Base-by-base conservation (phyloP, 1,140 invertebrate genomes). In the Colletes gigas region DNA sequence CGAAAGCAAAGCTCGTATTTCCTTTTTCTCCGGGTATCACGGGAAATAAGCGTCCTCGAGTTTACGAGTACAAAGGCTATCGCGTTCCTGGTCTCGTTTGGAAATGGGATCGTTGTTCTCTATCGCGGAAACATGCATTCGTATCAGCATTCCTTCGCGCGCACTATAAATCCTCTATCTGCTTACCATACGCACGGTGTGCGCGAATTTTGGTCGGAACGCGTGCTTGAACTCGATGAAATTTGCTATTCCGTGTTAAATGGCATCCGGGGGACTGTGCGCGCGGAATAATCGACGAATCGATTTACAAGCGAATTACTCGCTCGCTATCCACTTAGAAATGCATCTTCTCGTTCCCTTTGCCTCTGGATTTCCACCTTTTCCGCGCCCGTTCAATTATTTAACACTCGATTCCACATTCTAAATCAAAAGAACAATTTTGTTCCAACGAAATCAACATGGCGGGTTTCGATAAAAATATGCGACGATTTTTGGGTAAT, bases 171-270 rank as follows among this genome's bases (percentile, higher is more conserved):
- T 74, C 71, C 71, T 52, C 54, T 10, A 0, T 1, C 59, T 15
- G 44, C 19, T 74, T 52, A 52, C 59, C 71, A 62, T 63, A 63
- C 17, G 30, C 44, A 17, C 44, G 59, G 21, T 52, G 39, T 12
- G 19, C 44, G 21, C 60, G 71, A 74, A 63, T 63, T 74, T 74
- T 52, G 68, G 68, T 8, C 21, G 59, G 44, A 52, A 50, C 59
- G 57, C 19, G 59, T 15, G 59, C 41, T 12, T 12, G 54, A 39
- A 12, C 47, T 8, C 71, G 59, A 74, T 63, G 71, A 63, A 63
- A 74, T 74, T 74, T 54, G 44, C 71, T 39, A 74, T 74, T 52
- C 44, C 19, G 71, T 44, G 71, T 74, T 63, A 74, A 74, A 63
- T 63, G 59, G 39, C 63, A 63, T 52, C 54, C 71, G 19, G 9